Conservation (phyloP, 2,113 vertebrate genomes). For the Felis chaus region DNA sequence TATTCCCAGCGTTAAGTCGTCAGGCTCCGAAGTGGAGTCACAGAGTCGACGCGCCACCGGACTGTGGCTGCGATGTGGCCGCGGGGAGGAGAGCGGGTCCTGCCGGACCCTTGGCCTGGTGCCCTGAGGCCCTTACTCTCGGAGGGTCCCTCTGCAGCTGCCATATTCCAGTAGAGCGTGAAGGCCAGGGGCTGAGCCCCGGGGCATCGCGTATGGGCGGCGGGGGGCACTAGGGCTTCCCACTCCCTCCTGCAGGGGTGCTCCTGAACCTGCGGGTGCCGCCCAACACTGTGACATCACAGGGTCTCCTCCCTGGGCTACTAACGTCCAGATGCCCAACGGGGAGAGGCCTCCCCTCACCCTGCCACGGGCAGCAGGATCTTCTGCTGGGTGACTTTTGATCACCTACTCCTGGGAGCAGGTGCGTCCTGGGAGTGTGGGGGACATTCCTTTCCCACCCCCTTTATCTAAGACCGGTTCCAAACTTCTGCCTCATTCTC, state of each 20-base stretch:
- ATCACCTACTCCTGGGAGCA: conserved; percentile 35
- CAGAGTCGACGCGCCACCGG: not conserved
- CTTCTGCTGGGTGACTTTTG: conserved; percentile 17
- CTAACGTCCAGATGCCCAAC: not conserved
- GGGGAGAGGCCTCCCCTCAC: not conserved
- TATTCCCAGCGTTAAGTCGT: too few species aligned
- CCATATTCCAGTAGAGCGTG: accelerated
- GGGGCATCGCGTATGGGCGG: accelerated
- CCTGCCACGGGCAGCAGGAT: conserved; percentile 43
- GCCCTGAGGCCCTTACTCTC: not conserved
- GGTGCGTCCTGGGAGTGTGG: not conserved
- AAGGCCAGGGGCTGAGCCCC: accelerated
- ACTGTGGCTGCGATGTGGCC: accelerated
- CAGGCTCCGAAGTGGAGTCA: not conserved
- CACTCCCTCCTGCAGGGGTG: accelerated
- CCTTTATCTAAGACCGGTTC: not conserved
- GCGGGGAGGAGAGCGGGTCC: accelerated
- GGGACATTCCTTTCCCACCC: not conserved
- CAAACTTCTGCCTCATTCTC: not conserved
- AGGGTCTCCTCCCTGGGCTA: not conserved
- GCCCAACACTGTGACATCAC: not conserved
- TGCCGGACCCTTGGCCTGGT: accelerated
- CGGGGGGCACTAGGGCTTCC: too few species aligned
- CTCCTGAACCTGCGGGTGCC: not conserved
- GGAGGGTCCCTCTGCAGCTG: not conserved